Evolutionary conservation across 2,888 invertebrate genomes (phyloP).

Genomic region (Himalopsyche tibetana): DNA sequence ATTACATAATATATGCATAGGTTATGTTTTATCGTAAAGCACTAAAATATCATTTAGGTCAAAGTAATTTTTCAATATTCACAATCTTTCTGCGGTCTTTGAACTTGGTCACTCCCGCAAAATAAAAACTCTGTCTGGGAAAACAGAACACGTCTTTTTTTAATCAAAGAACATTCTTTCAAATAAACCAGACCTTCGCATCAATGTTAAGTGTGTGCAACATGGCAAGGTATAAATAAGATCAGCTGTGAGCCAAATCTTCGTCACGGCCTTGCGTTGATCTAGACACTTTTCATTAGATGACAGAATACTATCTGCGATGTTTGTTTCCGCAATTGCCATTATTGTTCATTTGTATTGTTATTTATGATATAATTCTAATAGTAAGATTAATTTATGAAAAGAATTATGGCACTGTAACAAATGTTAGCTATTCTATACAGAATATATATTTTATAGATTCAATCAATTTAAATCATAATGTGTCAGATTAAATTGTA

Average conservation of each 20-base stretch:
- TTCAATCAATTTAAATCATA: too few relatives aligned
- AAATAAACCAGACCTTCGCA: background rate
- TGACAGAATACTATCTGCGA: background rate
- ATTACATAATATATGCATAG: too few relatives aligned
- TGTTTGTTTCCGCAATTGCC: background rate
- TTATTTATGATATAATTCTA: too few relatives aligned
- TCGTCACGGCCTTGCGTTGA: background rate
- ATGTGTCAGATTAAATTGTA: too few relatives aligned
- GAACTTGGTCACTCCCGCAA: background rate
- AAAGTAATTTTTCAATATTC: background rate
- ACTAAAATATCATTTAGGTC: background rate
- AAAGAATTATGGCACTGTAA: too few relatives aligned
- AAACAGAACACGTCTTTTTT: background rate
- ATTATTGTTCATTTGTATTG: background rate
- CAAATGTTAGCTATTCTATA: too few relatives aligned
- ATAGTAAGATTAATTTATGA: too few relatives aligned
- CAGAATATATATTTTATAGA: too few relatives aligned
- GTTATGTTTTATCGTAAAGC: too few relatives aligned
- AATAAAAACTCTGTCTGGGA: background rate
- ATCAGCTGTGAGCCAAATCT: conserved; percentile 10
- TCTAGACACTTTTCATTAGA: background rate
- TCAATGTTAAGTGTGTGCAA: conserved; percentile 2
- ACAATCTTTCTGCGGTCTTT: background rate
- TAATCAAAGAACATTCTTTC: conserved; percentile 1
- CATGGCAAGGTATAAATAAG: conserved; percentile 2